Evolutionary conservation across 2,797 vertebrate species (phyloP), one percentile per base, ranked within the genome.

Genomic region (Chloroceryle inda): DNA sequence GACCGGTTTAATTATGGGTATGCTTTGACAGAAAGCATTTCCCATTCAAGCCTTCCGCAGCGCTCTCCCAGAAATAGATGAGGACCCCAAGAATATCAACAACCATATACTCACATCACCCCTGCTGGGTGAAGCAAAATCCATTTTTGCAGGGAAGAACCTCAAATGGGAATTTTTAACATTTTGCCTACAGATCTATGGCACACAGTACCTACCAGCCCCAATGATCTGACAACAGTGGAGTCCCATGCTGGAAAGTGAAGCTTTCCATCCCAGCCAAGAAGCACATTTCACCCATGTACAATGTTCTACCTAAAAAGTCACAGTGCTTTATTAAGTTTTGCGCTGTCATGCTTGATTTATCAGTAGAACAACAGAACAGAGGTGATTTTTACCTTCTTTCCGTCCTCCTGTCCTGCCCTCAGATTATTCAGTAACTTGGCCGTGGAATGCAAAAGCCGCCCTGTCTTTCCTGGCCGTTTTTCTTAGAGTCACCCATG

Each of bases 21-120:
- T 85, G 85, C 47, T 88, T 26, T 83, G 59, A 72, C 68, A 80
- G 82, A 58, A 89, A 73, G 76, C 27, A 80, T 61, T 94, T 91
- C 67, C 67, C 64, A 64, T 80, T 80, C 64, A 35, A 68, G 40
- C 26, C 14, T 55, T 71, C 37, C 52, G n/a, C 26, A 26, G 40
- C 0, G 0, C 56, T 53, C 44, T 89, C 75, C 75, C 72, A 63
- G 53, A 85, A 95, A 80, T 1, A 89, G 56, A 62, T 5, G 8
- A 72, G 58, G 56, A 64, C 64, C 78, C 49, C 44, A 61, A 76
- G 72, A 92, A 76, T 33, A 79, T 71, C 91, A 85, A 77, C 89
- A 94, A 64, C 83, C 5, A 52, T 71, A 82, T 45, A 61, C 78
- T 88, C 44, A 63, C 33, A 33, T 82, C 50, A 92, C 19, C 59